Base-by-base conservation (phyloP, 2,797 vertebrate genomes). In the Scolopax bukidnonensis region DNA sequence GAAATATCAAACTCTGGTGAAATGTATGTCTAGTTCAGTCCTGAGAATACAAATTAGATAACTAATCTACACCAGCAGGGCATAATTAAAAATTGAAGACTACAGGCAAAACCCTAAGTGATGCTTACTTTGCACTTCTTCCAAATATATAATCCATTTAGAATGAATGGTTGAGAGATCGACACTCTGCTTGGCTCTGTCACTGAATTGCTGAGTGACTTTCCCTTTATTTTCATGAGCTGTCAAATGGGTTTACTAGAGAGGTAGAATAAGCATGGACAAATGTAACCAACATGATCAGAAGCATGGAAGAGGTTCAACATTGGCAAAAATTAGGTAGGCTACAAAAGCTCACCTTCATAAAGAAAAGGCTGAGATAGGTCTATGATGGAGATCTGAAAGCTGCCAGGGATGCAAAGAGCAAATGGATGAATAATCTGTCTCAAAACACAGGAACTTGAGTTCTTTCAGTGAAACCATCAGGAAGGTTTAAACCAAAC, bases 1-100 rank as follows among this genome's bases (percentile, higher is more conserved):
- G 91, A 94, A 77, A 63, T n/a, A 87, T 84, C 84, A 90, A 90
- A 83, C 92, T 95, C 67, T 78, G 69, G 59, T 68, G 71, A 97
- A 90, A 95, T 78, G 13, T 63, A 19, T 57, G 54, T 71, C 81
- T 78, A 67, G 77, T 89, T 90, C 53, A 90, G 27, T 78, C 87
- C 84, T 40, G 81, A 89, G 87, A 95, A 67, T 89, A 90, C 71
- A 93, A 95, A 96, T 96, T 50, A 89, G 80, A 40, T 18, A 57
- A 78, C 38, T 75, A 68, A 93, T 43, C 68, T 60, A 67, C 53
- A 64, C 43, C 50, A 82, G 56, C 14, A 92, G 85, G 79, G n/a
- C 25, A 4, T 51, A 82, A 93, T 63, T 71, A 85, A 65, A 86
- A 11, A 41, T 30, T 67, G 83, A 86, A 77, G 60, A 47, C 64